These are phyloP conservation scores for Rhimphoctona megacephalus DNA, from an alignment of 2,888 invertebrate species.

Conservation along the genomic window DNA sequence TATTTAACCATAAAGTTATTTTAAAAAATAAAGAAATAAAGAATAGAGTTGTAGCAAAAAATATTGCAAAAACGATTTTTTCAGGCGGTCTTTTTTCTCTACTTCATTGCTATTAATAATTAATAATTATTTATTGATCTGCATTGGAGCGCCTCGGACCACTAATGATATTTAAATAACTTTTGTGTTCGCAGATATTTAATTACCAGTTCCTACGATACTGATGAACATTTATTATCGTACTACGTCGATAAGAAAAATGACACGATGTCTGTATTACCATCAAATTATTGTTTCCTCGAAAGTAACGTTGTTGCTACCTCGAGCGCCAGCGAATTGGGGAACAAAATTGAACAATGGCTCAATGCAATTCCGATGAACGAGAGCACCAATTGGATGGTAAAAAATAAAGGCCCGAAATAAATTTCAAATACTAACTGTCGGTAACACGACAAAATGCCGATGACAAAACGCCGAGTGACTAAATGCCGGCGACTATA, in stretches of 20 bases:
- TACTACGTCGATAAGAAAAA: constrained; percentile 77
- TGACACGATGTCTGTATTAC: constrained; percentile 74
- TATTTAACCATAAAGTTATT: no score
- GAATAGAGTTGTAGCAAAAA: no score
- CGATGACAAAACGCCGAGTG: no score
- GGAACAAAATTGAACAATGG: constrained; percentile 75
- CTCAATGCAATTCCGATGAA: constrained; percentile 76
- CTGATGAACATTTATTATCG: constrained; percentile 72
- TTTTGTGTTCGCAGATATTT: constrained; percentile 75
- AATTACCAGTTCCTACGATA: constrained; percentile 77
- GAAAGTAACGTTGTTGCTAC: constrained; percentile 70
- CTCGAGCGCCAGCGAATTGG: constrained; percentile 75
- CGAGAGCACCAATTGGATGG: constrained; percentile 81
- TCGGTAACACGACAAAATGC: no score
- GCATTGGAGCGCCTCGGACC: no score
- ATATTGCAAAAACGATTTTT: background rate
- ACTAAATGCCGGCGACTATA: no score
- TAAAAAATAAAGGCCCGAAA: constrained; percentile 66
- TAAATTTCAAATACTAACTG: background rate
- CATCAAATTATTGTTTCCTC: constrained; percentile 80
- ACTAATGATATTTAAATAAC: background rate
- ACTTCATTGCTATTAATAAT: background rate
- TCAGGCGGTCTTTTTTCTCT: background rate
- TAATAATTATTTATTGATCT: background rate
- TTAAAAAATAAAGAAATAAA: no score